Conservation (phyloP, 1,140 invertebrate genomes). For the Halesus radiatus region DNA sequence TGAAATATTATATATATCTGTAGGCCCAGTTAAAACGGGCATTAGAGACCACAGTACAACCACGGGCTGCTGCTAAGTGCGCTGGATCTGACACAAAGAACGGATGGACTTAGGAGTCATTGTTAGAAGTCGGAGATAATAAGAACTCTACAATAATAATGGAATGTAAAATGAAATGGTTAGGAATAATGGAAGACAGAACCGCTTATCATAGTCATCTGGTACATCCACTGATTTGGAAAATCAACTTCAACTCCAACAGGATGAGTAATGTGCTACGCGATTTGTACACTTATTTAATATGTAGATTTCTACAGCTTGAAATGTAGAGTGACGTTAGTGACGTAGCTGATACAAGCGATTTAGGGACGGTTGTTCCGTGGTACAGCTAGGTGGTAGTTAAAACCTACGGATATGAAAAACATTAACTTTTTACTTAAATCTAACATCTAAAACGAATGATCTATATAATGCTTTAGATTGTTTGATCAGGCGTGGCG, state of each 20-base stretch:
- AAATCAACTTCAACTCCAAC: background rate
- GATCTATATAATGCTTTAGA: no score
- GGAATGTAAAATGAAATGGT: constrained; percentile 45
- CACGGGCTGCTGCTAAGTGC: constrained; percentile 34
- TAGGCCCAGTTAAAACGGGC: no score
- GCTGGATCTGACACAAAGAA: constrained; percentile 12
- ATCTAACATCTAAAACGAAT: no score
- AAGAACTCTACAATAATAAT: constrained; percentile 47
- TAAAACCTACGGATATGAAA: no score
- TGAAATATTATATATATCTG: no score
- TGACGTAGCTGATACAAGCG: no score
- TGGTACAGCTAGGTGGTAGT: no score
- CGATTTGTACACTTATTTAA: background rate
- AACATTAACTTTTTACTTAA: no score
- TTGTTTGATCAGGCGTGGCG: no score
- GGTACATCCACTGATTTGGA: constrained; percentile 1
- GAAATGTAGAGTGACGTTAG: background rate
- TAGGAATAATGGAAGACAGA: constrained; percentile 14
- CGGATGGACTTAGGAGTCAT: constrained; percentile 43
- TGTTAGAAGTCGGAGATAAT: constrained; percentile 46
- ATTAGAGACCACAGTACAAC: background rate
- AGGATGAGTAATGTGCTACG: background rate
- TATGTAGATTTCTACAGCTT: background rate
- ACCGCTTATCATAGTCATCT: constrained; percentile 22
- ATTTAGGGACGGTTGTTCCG: no score